Conservation (phyloP, 2,113 vertebrate genomes). For the Nibea albiflora region DNA sequence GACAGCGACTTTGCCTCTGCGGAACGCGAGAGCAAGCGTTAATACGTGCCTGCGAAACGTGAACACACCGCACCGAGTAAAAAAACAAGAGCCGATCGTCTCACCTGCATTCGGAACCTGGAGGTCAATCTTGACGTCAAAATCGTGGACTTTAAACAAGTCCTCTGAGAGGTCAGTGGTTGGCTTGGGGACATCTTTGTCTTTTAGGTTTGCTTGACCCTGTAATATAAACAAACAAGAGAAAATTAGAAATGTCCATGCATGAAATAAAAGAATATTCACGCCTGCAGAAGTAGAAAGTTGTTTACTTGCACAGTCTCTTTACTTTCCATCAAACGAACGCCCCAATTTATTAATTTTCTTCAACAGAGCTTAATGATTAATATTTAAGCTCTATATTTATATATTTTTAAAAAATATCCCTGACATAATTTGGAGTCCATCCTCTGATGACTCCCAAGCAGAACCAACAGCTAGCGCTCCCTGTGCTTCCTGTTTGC, state of each 20-base stretch:
- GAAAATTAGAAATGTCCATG: neutral
- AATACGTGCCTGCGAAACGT: neutral
- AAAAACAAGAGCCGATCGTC: constrained; percentile 12
- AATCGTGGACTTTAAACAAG: constrained; percentile 99
- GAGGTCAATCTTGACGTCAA: constrained; percentile 98
- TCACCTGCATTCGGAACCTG: constrained; percentile 98
- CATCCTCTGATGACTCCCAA: neutral
- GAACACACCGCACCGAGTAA: too few relatives aligned
- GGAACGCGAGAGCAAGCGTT: constrained; percentile 4
- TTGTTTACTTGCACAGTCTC: neutral
- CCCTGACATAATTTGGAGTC: neutral
- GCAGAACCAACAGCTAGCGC: too few relatives aligned
- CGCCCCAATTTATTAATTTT: too few relatives aligned
- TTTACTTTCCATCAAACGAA: neutral
- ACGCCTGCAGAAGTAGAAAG: neutral
- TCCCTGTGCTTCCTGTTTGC: neutral
- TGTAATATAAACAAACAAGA: constrained; percentile 58
- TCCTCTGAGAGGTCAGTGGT: constrained; percentile 98
- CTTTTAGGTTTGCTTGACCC: constrained; percentile 87
- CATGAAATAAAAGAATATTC: neutral
- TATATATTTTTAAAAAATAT: too few relatives aligned
- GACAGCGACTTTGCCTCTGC: constrained; percentile 97
- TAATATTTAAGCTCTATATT: too few relatives aligned
- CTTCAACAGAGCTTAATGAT: too few relatives aligned
- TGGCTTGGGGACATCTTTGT: constrained; percentile 94